phyloP scores from a whole-genome alignment of 2,113 vertebrate species.

The Vidua chalybeata region DNA sequence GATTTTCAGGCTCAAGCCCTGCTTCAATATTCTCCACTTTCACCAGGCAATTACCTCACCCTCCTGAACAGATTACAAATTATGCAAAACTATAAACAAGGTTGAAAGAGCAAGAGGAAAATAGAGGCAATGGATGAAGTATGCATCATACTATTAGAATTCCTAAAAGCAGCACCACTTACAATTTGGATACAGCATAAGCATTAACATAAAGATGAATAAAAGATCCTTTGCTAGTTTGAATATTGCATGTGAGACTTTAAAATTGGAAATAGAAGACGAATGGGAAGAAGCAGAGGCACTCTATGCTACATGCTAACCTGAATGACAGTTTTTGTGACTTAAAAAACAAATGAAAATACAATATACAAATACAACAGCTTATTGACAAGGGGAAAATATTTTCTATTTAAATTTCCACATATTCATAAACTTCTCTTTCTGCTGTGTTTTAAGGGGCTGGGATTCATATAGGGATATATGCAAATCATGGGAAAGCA shows the following conservation, averaged over 20 bases:
- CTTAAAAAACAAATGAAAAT: neutral
- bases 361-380: neutral
- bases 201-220: neutral
- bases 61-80: conserved; percentile 44
- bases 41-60: conserved; percentile 14
- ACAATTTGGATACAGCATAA: neutral
- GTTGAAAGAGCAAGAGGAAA: conserved; percentile 53
- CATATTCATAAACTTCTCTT: neutral
- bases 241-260: neutral
- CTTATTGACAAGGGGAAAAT: neutral
- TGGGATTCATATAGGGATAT: neutral
- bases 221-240: neutral
- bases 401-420: neutral
- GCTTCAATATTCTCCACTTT: conserved; percentile 6
- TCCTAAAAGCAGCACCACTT: neutral
- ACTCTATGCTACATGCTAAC: neutral
- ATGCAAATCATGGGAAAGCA: neutral
- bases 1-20: conserved; percentile 4
- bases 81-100: conserved; percentile 31
- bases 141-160: neutral
- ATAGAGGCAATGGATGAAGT: conserved; percentile 11
- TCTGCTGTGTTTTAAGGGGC: neutral
- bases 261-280: neutral
- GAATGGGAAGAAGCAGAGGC: neutral
- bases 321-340: neutral